Conservation (phyloP, 2,888 invertebrate species). For the Gastrophysa polygoni region DNA sequence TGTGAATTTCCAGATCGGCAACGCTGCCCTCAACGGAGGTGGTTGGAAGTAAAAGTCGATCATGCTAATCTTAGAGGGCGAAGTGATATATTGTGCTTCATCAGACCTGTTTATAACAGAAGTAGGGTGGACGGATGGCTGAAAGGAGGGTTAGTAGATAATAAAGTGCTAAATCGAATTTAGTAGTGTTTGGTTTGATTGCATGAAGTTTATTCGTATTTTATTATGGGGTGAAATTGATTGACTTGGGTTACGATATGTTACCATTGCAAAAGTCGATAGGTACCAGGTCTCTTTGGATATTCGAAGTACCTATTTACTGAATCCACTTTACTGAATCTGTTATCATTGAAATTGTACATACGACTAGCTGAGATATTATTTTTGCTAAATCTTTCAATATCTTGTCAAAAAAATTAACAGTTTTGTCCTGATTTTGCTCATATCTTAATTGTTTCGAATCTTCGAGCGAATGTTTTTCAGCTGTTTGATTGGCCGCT, state of each 20-base stretch:
- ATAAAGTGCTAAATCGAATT: constrained; percentile 34
- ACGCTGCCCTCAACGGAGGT: background rate
- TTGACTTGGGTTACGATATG: background rate
- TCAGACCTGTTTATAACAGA: constrained; percentile 41
- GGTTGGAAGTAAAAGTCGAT: constrained; percentile 3
- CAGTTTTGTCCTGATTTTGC: no score
- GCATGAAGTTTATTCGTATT: constrained; percentile 30
- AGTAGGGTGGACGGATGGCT: constrained; percentile 24
- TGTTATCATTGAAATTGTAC: no score
- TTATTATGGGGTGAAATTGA: constrained; percentile 17
- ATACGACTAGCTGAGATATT: no score
- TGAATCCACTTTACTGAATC: no score
- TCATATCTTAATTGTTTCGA: no score
- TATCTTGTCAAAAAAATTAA: no score
- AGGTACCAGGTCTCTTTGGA: no score
- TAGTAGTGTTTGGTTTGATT: constrained; percentile 33
- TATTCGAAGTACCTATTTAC: no score
- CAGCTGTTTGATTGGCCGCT: no score
- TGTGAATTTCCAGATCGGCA: background rate
- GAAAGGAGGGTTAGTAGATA: constrained; percentile 30
- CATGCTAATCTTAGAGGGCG: constrained; percentile 25
- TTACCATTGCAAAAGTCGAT: background rate
- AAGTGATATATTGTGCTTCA: constrained; percentile 45
- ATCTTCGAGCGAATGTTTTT: no score
- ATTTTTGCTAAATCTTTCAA: no score